Base-by-base conservation (phyloP, 1,140 invertebrate species). In the Euborellia annulipes region DNA sequence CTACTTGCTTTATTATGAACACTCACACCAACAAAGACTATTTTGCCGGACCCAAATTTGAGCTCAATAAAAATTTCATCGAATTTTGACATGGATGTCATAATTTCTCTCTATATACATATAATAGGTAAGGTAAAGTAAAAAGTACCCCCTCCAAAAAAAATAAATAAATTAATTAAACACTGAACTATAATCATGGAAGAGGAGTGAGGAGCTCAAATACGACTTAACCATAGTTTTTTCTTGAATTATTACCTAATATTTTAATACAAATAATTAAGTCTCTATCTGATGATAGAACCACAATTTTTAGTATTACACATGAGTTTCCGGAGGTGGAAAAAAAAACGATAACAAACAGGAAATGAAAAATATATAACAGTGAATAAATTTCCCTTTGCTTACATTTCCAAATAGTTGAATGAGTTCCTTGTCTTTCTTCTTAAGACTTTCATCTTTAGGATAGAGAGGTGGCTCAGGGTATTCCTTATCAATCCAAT, bases 401-500 rank as follows among this genome's bases (percentile, higher is more conserved):
- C 30, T 23, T 52, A 63, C 63, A 55, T 64, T 62, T 2, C 54
- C 56, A 46, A 58, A 67, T 32, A 56, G 48, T 43, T 71, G 60
- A 11, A 69, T 46, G 6, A 74, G 55, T 38, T 73, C 67, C 27
- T 64, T 58, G 46, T 75, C 71, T 18, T 58, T 52, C 17, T 58
- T 63, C 45, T 64, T 64, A 3, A 54, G 57, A 36, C 65, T 62
- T 4, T 70, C 61, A 38, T 65, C 62, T 9, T 69, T 62, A 3
- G 69, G 59, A 32, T 66, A 63, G 2, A 75, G 54, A 16, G 55
- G 51, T n/a, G 61, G 58, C 4, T 65, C 54, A 6, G 68, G 63
- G 54, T 67, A 73, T 16, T 64, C 61, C 37, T 74, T 64, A 49
- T 77, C 70, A 14, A 77, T 52, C 50, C 67, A 74, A 45, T 76